phyloP scores from a whole-genome alignment of 2,888 invertebrate species.

The Drosophila phalerata region DNA sequence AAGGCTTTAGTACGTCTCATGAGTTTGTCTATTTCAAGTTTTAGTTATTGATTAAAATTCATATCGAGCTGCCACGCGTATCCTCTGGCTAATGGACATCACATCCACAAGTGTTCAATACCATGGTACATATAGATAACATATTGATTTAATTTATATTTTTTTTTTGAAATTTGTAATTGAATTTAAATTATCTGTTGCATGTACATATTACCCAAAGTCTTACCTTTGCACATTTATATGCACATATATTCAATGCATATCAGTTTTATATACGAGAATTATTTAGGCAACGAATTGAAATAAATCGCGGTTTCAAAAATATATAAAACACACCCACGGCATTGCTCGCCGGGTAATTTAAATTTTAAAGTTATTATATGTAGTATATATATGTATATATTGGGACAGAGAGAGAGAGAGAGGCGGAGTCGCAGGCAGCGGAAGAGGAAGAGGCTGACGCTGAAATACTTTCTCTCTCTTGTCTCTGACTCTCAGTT shows the following conservation, averaged over 20 bases:
- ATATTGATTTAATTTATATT: constrained; percentile 2
- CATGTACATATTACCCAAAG: constrained; percentile 77
- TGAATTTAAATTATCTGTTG: constrained; percentile 40
- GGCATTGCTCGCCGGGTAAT: constrained; percentile 86
- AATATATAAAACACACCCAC: constrained; percentile 75
- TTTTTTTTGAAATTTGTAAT: constrained; percentile 8
- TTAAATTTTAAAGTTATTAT: constrained; percentile 62
- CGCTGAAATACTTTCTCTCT: constrained; percentile 39
- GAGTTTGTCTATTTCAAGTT: background rate
- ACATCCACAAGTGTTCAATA: constrained; percentile 19
- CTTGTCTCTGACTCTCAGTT: constrained; percentile 50
- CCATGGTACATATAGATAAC: constrained; percentile 12
- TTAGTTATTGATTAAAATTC: constrained; percentile 3
- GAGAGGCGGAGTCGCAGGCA: constrained; percentile 16
- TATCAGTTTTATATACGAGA: constrained; percentile 28
- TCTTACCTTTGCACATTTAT: constrained; percentile 84
- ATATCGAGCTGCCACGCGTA: constrained; percentile 13
- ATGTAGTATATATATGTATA: constrained; percentile 33
- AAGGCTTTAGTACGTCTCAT: constrained; percentile 7
- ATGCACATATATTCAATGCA: constrained; percentile 58
- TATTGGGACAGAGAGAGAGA: constrained; percentile 30
- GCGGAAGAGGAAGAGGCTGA: constrained; percentile 23
- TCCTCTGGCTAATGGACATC: constrained; percentile 38
- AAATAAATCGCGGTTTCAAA: constrained; percentile 85
- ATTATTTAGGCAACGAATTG: constrained; percentile 79